Evolutionary conservation across 2,113 vertebrate species (phyloP).

Genomic region (Isurus oxyrinchus): DNA sequence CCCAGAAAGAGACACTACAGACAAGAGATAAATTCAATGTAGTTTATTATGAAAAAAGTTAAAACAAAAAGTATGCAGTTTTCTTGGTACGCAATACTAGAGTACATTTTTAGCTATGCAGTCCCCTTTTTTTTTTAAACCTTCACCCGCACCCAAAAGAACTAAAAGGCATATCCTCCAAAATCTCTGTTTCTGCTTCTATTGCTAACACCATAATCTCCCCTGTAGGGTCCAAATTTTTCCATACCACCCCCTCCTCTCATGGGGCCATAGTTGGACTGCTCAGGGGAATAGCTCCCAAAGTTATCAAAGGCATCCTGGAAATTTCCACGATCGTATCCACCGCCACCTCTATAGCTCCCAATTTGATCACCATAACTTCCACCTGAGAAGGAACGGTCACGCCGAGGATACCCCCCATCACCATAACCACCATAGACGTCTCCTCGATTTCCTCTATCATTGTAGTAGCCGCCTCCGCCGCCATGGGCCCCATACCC

Average conservation of each 20-base stretch:
- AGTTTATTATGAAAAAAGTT: conserved; percentile 37
- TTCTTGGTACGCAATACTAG: conserved; percentile 26
- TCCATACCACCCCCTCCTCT: conserved; percentile 68
- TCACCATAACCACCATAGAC: conserved; percentile 48
- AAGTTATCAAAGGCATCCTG: conserved; percentile 75
- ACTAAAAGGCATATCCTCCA: conserved; percentile 30
- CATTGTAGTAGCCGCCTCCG: conserved; percentile 32
- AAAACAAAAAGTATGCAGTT: conserved; percentile 26
- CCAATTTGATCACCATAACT: conserved; percentile 46
- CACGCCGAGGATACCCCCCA: conserved; percentile 49
- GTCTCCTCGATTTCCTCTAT: background rate
- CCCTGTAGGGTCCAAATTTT: conserved; percentile 72
- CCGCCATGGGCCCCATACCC: background rate
- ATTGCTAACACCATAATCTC: conserved; percentile 57
- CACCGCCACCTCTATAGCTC: conserved; percentile 65
- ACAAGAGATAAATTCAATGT: conserved; percentile 36
- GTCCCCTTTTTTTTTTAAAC: background rate
- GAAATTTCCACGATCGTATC: conserved; percentile 75
- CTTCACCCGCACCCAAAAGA: background rate
- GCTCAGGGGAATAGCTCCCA: conserved; percentile 87
- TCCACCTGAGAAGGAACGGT: conserved; percentile 48
- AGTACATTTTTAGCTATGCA: conserved; percentile 7
- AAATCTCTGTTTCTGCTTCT: conserved; percentile 30
- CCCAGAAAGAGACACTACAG: conserved; percentile 33
- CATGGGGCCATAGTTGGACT: conserved; percentile 84